Conservation (phyloP, 1,140 invertebrate species). For the Drosophila pseudoobscura region DNA sequence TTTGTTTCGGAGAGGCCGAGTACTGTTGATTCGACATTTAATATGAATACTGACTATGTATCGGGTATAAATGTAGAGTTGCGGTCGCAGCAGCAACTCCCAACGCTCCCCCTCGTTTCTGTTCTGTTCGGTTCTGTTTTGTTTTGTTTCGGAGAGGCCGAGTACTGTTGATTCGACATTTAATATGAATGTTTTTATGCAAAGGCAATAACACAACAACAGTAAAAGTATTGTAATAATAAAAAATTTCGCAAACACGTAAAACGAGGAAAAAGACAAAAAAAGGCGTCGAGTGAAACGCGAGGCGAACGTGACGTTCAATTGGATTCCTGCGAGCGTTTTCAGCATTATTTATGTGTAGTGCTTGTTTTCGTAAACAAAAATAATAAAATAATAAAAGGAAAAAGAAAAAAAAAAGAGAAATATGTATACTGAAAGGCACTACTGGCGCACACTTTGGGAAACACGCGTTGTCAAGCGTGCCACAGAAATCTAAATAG, state of each 20-base stretch:
- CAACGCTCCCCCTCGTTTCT: background rate
- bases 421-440: constrained; percentile 8
- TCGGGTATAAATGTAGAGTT: no score
- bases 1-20: constrained; percentile 28
- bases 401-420: background rate
- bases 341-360: constrained; percentile 34
- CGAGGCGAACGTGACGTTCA: constrained; percentile 68
- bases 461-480: constrained; percentile 39
- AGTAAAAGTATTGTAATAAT: constrained; percentile 12
- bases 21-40: no score
- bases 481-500: constrained; percentile 26
- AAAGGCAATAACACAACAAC: constrained; percentile 25
- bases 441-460: constrained; percentile 23
- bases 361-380: constrained; percentile 30
- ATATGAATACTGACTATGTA: no score
- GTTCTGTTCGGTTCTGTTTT: background rate
- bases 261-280: constrained; percentile 46
- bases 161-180: constrained; percentile 39
- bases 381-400: constrained; percentile 33
- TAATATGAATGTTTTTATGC: constrained; percentile 42
- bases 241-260: constrained; percentile 57
- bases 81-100: no score
- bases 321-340: constrained; percentile 68
- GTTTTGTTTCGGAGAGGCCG: constrained; percentile 23
- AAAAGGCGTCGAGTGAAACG: constrained; percentile 55